Evolutionary conservation across 2,888 invertebrate genomes (phyloP).

Genomic region (Alitta virens): DNA sequence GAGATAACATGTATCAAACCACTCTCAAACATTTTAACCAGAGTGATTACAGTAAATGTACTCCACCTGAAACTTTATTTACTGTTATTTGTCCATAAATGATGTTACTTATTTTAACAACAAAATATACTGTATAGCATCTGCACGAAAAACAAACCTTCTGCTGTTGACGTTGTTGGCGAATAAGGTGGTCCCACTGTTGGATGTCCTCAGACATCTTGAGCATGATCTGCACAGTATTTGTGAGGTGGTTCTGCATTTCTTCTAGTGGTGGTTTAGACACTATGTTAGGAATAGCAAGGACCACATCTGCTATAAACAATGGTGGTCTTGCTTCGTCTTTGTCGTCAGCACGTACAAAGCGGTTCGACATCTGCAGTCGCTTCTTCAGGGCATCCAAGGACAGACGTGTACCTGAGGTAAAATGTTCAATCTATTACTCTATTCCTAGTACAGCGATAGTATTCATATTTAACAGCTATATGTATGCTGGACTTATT

Average conservation of each 20-base stretch:
- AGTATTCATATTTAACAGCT: too few relatives aligned
- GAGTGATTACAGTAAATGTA: too few relatives aligned
- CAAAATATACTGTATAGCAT: too few relatives aligned
- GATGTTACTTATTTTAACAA: too few relatives aligned
- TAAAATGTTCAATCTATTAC: too few relatives aligned
- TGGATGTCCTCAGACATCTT: constrained; percentile 86
- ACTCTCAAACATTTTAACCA: too few relatives aligned
- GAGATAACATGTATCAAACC: too few relatives aligned
- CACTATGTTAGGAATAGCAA: constrained; percentile 84
- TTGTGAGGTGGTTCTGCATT: constrained; percentile 79
- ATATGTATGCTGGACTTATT: too few relatives aligned
- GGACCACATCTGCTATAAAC: constrained; percentile 76
- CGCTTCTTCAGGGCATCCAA: constrained; percentile 56
- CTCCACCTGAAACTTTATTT: too few relatives aligned
- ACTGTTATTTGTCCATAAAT: too few relatives aligned
- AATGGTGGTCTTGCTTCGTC: constrained; percentile 57
- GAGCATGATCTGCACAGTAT: constrained; percentile 80
- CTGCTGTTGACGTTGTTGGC: constrained; percentile 53
- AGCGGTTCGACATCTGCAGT: constrained; percentile 51
- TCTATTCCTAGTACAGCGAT: too few relatives aligned
- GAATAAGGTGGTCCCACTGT: constrained; percentile 78
- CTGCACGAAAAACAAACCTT: constrained; percentile 31
- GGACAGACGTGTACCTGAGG: constrained; percentile 52
- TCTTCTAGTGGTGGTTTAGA: constrained; percentile 84
- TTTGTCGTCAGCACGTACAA: constrained; percentile 42